These are phyloP conservation scores for Tetraodon nigroviridis DNA, from an alignment of 2,113 vertebrate species.

Conservation along the genomic window DNA sequence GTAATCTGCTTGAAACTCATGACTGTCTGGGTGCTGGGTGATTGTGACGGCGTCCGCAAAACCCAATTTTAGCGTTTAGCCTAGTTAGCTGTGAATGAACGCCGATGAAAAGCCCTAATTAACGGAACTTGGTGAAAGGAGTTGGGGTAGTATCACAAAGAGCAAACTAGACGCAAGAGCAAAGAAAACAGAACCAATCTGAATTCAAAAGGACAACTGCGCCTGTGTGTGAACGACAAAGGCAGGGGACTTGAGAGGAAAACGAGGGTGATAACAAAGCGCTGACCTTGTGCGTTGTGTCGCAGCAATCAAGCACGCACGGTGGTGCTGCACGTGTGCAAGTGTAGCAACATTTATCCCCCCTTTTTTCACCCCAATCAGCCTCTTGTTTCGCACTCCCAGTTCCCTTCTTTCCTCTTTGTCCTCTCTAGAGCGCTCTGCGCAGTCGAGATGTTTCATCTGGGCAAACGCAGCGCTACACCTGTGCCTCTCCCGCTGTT, in stretches of 20 bases:
- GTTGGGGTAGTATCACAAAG: neutral
- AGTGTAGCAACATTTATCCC: constrained; percentile 26
- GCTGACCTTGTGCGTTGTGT: constrained; percentile 52
- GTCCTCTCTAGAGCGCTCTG: constrained; percentile 14
- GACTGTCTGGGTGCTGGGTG: neutral
- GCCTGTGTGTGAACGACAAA: constrained; percentile 2
- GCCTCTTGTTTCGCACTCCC: constrained; percentile 31
- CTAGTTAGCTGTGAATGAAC: neutral
- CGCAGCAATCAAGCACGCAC: constrained; percentile 43
- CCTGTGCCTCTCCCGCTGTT: constrained; percentile 2
- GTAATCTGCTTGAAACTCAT: neutral
- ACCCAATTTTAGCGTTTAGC: neutral
- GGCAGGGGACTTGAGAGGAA: constrained; percentile 15
- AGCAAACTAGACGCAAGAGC: neutral
- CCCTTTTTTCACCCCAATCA: constrained; percentile 41
- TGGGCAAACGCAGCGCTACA: neutral
- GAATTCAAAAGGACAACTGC: constrained; percentile 3
- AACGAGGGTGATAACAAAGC: constrained; percentile 41
- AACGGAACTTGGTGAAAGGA: neutral
- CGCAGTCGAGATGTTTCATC: neutral
- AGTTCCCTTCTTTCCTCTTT: constrained; percentile 7
- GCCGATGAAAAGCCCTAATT: neutral
- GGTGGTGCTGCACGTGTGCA: neutral
- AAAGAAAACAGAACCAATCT: neutral
- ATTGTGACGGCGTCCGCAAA: constrained; percentile 2